Conservation (phyloP, 1,140 invertebrate species). For the Phocides pigmalion region DNA sequence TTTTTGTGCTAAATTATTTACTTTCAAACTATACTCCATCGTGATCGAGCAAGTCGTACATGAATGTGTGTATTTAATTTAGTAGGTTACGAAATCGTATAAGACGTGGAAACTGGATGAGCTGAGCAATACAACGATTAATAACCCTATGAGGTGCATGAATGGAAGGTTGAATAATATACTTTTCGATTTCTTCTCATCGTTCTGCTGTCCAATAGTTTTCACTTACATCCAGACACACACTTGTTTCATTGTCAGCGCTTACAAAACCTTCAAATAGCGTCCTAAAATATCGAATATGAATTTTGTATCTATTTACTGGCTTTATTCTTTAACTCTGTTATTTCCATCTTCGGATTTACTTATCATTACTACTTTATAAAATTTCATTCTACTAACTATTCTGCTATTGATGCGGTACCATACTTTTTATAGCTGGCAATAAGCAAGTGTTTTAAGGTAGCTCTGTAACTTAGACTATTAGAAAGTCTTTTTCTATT, state of each 20-base stretch:
- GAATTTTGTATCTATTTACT: too few species aligned
- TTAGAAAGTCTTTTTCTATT: too few species aligned
- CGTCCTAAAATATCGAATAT: too few species aligned
- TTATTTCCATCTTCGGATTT: too few species aligned
- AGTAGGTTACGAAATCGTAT: constrained; percentile 31
- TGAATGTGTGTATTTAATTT: constrained; percentile 1
- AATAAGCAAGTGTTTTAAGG: background rate
- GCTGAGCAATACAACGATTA: constrained; percentile 78
- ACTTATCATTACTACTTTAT: too few species aligned
- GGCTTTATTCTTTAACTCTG: too few species aligned
- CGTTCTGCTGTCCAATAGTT: constrained; percentile 18
- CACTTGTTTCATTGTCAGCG: constrained; percentile 36
- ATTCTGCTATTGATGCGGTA: too few species aligned
- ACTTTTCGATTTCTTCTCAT: constrained; percentile 30
- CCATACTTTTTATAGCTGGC: background rate
- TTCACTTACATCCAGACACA: constrained; percentile 33
- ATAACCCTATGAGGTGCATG: constrained; percentile 54
- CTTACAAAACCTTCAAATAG: background rate
- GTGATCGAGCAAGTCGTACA: constrained; percentile 2
- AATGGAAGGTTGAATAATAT: constrained; percentile 41
- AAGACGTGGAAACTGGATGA: constrained; percentile 62
- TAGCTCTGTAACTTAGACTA: constrained; percentile 43
- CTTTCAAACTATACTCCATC: constrained; percentile 1
- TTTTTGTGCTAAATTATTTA: too few species aligned
- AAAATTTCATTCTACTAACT: too few species aligned